These are phyloP conservation scores for Callyntrura sp. DNA, from an alignment of 2,888 invertebrate genomes.

Conservation along the genomic window DNA sequence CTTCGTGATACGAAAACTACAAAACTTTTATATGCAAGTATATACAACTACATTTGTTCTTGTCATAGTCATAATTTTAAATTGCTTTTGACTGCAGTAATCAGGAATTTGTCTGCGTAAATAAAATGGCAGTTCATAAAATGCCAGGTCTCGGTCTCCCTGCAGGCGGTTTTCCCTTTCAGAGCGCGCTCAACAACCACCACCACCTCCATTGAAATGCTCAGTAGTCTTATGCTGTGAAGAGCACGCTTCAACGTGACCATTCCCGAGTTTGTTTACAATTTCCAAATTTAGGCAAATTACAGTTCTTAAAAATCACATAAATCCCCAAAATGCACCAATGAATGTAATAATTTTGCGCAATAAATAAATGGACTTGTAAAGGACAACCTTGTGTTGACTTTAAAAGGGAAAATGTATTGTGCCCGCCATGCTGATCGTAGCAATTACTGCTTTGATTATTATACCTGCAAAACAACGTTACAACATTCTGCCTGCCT, in stretches of 20 bases:
- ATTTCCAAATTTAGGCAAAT: constrained; percentile 66
- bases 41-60: too few relatives aligned
- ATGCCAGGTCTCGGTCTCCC: background rate
- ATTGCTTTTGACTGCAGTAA: too few relatives aligned
- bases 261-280: too few relatives aligned
- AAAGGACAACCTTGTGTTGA: constrained; percentile 48
- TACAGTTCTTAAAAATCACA: constrained; percentile 16
- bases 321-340: constrained; percentile 31
- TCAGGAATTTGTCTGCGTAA: background rate
- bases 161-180: constrained; percentile 5
- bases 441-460: background rate
- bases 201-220: too few relatives aligned
- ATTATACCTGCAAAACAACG: too few relatives aligned
- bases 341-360: constrained; percentile 48
- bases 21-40: too few relatives aligned
- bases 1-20: too few relatives aligned
- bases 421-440: background rate
- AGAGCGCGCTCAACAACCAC: too few relatives aligned
- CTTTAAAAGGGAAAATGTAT: constrained; percentile 34
- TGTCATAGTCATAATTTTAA: too few relatives aligned
- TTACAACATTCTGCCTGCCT: too few relatives aligned
- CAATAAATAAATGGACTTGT: constrained; percentile 46
- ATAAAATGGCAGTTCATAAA: background rate
- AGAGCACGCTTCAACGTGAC: too few relatives aligned
- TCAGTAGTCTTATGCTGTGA: too few relatives aligned